These are phyloP conservation scores for Acronicta leporina DNA, from an alignment of 2,888 invertebrate genomes.

Conservation along the genomic window DNA sequence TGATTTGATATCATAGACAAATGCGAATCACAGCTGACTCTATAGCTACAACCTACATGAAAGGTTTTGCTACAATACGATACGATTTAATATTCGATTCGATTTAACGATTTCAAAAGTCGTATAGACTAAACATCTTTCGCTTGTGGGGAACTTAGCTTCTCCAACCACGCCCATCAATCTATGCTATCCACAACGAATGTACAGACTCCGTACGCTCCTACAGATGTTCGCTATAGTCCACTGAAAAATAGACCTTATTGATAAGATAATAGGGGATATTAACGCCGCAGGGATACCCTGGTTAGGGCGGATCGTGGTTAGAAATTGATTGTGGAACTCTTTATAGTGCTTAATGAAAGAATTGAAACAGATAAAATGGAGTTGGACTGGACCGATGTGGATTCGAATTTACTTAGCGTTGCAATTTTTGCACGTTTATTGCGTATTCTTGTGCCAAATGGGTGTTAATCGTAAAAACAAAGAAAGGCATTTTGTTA, in stretches of 20 bases:
- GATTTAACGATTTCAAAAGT: slow-evolving; percentile 46
- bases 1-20: too few relatives aligned
- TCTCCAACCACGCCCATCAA: slow-evolving; percentile 81
- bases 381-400: slow-evolving; percentile 53
- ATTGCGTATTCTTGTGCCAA: slow-evolving; percentile 12
- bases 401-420: slow-evolving; percentile 44
- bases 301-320: slow-evolving; percentile 69
- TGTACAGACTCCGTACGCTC: slow-evolving; percentile 78
- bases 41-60: too few relatives aligned
- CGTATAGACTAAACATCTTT: slow-evolving; percentile 64
- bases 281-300: slow-evolving; percentile 46
- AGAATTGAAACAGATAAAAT: slow-evolving; percentile 85
- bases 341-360: slow-evolving; percentile 86
- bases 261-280: slow-evolving; percentile 37
- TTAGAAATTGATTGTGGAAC: slow-evolving; percentile 85
- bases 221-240: slow-evolving; percentile 54
- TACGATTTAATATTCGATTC: neutral
- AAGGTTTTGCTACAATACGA: neutral
- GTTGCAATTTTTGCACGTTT: slow-evolving; percentile 41
- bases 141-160: slow-evolving; percentile 81
- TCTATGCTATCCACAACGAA: slow-evolving; percentile 86
- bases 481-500: too few relatives aligned
- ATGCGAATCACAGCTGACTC: too few relatives aligned
- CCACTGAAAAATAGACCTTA: slow-evolving; percentile 59
- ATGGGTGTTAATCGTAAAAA: too few relatives aligned